Conservation (phyloP, 2,888 invertebrate genomes). For the Xiphydria camelus region DNA sequence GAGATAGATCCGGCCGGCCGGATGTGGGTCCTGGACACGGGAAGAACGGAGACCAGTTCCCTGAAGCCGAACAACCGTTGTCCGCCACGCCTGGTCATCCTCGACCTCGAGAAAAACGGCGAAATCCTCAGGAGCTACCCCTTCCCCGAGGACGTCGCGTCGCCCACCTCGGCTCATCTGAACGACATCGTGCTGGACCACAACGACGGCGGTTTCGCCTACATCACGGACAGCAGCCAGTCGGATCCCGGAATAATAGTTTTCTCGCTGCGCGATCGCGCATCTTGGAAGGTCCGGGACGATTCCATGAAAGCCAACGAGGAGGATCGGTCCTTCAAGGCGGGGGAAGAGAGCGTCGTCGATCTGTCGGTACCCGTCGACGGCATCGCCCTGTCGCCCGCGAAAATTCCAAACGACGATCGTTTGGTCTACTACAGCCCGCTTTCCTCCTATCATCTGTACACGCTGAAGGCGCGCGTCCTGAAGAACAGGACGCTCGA, state of each 20-base stretch:
- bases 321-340: slow-evolving; percentile 64
- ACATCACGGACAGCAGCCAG: slow-evolving; percentile 73
- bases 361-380: slow-evolving; percentile 68
- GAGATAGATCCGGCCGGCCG: slow-evolving; percentile 73
- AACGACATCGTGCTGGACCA: slow-evolving; percentile 76
- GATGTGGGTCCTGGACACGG: slow-evolving; percentile 63
- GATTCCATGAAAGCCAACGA: slow-evolving; percentile 68
- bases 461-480: slow-evolving; percentile 66
- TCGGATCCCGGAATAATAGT: slow-evolving; percentile 74
- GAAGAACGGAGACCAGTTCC: slow-evolving; percentile 67
- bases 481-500: slow-evolving; percentile 62
- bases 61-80: slow-evolving; percentile 59
- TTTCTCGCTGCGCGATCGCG: slow-evolving; percentile 66
- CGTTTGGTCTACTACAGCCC: slow-evolving; percentile 68
- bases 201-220: slow-evolving; percentile 69
- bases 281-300: slow-evolving; percentile 73
- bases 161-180: slow-evolving; percentile 64
- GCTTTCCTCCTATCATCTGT: slow-evolving; percentile 70
- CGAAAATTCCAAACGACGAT: slow-evolving; percentile 31
- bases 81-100: slow-evolving; percentile 69
- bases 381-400: slow-evolving; percentile 72
- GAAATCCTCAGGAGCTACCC: slow-evolving; percentile 60
- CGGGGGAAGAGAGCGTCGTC: slow-evolving; percentile 64
- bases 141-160: slow-evolving; percentile 66
- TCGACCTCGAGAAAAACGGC: slow-evolving; percentile 67